Conservation (phyloP, 2,113 vertebrate genomes). For the Lepus europaeus region DNA sequence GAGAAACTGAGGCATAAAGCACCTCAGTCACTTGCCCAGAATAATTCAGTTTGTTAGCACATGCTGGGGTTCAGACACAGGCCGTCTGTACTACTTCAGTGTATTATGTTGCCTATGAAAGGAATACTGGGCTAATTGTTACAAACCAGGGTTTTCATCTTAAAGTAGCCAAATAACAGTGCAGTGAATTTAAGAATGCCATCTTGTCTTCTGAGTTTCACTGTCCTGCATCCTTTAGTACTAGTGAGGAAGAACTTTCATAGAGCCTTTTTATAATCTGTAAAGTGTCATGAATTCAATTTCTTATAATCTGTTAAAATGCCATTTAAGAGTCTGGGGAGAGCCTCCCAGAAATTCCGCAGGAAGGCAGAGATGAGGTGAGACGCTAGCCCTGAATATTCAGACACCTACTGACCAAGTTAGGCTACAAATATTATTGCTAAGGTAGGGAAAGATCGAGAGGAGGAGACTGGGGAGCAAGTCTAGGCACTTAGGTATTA, state of each 20-base stretch:
- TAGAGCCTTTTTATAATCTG: neutral
- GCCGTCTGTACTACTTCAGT: neutral
- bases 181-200: neutral
- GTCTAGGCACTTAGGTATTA: neutral
- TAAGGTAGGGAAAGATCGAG: neutral
- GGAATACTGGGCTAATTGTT: neutral
- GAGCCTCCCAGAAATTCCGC: neutral
- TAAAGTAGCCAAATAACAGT: neutral
- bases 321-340: conserved; percentile 17
- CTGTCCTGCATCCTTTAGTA: neutral
- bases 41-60: neutral
- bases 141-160: neutral
- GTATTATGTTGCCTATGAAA: neutral
- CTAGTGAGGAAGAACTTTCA: neutral
- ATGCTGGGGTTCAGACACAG: neutral
- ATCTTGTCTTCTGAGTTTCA: conserved; percentile 12
- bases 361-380: neutral
- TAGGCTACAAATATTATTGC: conserved; percentile 35
- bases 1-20: neutral
- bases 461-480: neutral
- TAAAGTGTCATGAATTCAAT: neutral
- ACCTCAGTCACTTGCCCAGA: neutral
- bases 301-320: neutral
- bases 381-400: conserved; percentile 1
- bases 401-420: neutral